Base-by-base conservation (phyloP, 2,113 vertebrate species). In the Tetrax tetrax region DNA sequence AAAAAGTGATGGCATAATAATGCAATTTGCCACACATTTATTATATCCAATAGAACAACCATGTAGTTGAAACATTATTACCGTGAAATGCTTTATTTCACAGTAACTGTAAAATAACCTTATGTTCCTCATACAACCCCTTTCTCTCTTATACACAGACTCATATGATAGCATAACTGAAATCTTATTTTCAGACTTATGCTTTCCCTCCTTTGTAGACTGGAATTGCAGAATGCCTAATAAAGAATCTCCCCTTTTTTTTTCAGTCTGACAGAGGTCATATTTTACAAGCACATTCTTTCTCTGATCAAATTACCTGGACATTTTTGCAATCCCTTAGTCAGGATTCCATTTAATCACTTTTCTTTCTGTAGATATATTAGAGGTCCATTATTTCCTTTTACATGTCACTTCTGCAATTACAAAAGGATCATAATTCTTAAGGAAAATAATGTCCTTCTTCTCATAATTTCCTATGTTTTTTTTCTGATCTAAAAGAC, bases 41-140 rank as follows among this genome's bases (percentile, higher is more conserved):
- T 92, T 95, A 65, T 47, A 84, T 84, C 20, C 50, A 64, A 27
- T 37, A 88, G 59, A 93, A 51, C 48, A 93, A 54, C 50, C 21
- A 23, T 37, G 25, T 63, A 65, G n/a, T 66, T 91, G 68, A 31
- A 93, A 16, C 47, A 77, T 85, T 87, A 78, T 93, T 95, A 74
- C 54, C 4, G 1, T 90, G 83, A 95, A 96, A 93, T 14, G 6
- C 14, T 93, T 89, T 83, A 86, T 92, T 92, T 95, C 76, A 81
- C 41, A 47, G n/a, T 63, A 74, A 65, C 20, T 81, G 25, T 66
- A 74, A 95, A 92, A 27, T 57, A 77, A 79, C 41, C 53, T 50
- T 50, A 38, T 47, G 28, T 47, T 89, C 47, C 28, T 56, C 61
- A 8, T 65, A 70, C 54, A 90, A 60, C 9, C 48, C 5, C 24